These are phyloP conservation scores for Operophtera brumata DNA, from an alignment of 2,888 invertebrate genomes.

Conservation along the genomic window DNA sequence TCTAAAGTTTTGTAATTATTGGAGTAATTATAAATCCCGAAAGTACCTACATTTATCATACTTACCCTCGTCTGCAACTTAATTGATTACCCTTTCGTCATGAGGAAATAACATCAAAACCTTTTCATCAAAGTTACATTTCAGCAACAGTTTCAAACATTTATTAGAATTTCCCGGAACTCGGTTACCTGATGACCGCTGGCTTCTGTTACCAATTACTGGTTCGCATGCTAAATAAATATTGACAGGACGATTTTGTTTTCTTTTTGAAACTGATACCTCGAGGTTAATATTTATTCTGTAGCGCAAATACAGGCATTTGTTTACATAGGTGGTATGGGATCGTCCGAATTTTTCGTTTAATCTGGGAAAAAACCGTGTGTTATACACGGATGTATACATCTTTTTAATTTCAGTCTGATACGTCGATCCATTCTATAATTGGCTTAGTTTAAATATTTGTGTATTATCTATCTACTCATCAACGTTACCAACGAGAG, in stretches of 20 bases:
- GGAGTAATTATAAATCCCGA: no score
- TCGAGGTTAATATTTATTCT: slow-evolving; percentile 9
- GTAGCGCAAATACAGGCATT: slow-evolving; percentile 4
- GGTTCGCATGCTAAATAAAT: slow-evolving; percentile 2
- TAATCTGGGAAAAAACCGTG: not conserved
- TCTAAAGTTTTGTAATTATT: no score
- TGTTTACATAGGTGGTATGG: not conserved
- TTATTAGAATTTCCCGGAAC: not conserved
- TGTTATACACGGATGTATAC: not conserved
- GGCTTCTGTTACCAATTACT: slow-evolving; percentile 23
- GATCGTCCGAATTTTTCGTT: not conserved
- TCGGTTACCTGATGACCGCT: slow-evolving; percentile 2
- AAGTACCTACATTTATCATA: no score
- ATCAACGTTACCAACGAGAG: no score
- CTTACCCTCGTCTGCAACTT: no score
- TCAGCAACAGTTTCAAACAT: not conserved
- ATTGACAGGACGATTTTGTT: slow-evolving; percentile 4
- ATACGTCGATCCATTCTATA: no score
- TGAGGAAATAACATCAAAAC: no score
- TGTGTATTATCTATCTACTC: no score
- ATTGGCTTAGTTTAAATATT: no score
- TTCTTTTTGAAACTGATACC: slow-evolving; percentile 12
- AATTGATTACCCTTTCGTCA: no score
- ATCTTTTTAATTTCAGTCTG: no score
- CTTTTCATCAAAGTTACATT: not conserved